These are phyloP conservation scores for Lamprotornis superbus DNA, from an alignment of 2,113 vertebrate species.

Conservation along the genomic window DNA sequence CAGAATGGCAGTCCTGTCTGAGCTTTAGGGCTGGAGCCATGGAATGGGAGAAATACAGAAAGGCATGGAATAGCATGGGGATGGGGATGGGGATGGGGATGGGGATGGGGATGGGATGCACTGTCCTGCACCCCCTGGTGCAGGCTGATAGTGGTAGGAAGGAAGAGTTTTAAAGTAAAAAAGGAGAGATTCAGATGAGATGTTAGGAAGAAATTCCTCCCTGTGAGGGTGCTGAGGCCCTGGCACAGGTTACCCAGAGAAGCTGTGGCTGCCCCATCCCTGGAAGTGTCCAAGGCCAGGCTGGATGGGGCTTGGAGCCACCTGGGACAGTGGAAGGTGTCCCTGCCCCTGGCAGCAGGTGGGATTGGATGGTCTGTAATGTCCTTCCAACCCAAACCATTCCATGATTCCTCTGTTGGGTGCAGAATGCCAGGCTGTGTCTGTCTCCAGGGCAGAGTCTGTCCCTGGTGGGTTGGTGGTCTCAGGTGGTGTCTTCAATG, in stretches of 20 bases:
- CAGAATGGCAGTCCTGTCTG: neutral
- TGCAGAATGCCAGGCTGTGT: neutral
- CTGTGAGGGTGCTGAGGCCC: neutral
- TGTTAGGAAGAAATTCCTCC: neutral
- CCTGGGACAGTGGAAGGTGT: neutral
- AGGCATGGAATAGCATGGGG: neutral
- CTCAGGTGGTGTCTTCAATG: neutral
- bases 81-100: neutral
- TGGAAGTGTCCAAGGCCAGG: neutral
- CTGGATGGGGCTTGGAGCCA: fast-evolving
- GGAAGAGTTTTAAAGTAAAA: neutral
- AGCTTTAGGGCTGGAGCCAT: neutral
- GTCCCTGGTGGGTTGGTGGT: neutral
- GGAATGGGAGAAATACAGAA: neutral
- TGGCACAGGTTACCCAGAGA: neutral
- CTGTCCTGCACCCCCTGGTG: neutral
- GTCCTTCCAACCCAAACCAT: neutral
- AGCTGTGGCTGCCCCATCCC: neutral
- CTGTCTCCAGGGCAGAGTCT: neutral
- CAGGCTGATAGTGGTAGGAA: neutral
- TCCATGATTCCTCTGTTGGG: neutral
- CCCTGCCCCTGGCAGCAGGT: neutral
- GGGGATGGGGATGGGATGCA: neutral
- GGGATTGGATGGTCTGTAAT: neutral
- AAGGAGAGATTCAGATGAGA: neutral